Evolutionary conservation across 2,113 vertebrate genomes (phyloP).

Genomic region (Erythrocercus mccallii): DNA sequence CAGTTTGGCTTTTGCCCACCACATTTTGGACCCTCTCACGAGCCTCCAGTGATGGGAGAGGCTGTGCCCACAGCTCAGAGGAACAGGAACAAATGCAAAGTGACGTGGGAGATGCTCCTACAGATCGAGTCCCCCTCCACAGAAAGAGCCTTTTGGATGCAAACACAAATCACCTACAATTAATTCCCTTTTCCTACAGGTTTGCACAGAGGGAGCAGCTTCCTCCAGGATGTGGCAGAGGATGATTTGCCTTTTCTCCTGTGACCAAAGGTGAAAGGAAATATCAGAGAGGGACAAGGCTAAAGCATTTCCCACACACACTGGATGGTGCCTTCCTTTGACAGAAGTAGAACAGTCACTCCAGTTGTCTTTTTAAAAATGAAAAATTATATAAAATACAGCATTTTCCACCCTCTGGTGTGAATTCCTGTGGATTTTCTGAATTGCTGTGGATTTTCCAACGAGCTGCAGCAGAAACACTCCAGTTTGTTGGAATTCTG

Average conservation of each 20-base stretch:
- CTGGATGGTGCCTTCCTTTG: background rate
- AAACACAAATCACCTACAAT: background rate
- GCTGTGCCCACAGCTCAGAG: background rate
- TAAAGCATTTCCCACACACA: background rate
- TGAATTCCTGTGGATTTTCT: background rate
- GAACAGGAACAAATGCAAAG: background rate
- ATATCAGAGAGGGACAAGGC: background rate
- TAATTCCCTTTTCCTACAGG: background rate
- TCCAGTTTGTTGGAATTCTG: too few relatives aligned
- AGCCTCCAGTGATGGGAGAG: fast-evolving
- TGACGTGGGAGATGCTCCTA: background rate
- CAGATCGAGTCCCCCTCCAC: fast-evolving
- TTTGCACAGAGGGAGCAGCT: background rate
- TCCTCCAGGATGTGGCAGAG: background rate
- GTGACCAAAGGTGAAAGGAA: background rate
- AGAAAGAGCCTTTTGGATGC: background rate
- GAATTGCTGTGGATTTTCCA: background rate
- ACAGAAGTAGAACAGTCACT: fast-evolving
- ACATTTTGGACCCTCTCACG: fast-evolving
- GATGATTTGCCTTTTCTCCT: background rate
- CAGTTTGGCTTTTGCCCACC: background rate
- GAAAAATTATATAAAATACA: background rate
- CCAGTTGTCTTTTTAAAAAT: background rate
- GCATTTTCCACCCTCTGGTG: background rate
- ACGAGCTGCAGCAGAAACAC: background rate